Percentiles rank a stretch among this genome's conserved stretches.
Evolutionary conservation across 2,113 vertebrate species (phyloP).

Genomic region (Nibea albiflora): DNA sequence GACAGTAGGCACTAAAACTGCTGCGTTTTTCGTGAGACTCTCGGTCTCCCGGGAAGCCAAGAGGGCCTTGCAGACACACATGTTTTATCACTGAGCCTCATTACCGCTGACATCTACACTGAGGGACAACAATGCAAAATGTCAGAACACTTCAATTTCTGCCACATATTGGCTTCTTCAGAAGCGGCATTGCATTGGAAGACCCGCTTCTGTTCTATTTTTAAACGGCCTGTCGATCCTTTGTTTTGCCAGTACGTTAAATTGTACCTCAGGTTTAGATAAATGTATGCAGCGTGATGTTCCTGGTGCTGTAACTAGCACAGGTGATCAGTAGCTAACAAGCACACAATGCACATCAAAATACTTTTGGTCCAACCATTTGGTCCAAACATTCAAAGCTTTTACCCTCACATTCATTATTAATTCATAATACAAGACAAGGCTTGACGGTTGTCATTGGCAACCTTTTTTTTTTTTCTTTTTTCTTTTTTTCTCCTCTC

Average conservation of each 20-base stretch:
- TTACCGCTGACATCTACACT: slow-evolving; percentile 68
- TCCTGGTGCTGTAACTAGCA: slow-evolving; percentile 11
- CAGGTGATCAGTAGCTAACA: slow-evolving; percentile 27
- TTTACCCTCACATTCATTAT: neutral
- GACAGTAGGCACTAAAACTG: slow-evolving; percentile 58
- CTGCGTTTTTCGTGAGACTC: slow-evolving; percentile 41
- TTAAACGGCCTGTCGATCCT: slow-evolving; percentile 23
- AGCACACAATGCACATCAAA: neutral
- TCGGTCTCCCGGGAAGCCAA: slow-evolving; percentile 55
- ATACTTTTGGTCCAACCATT: neutral
- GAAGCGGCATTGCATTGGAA: slow-evolving; percentile 8
- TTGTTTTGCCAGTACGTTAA: slow-evolving; percentile 28
- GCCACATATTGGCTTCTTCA: slow-evolving; percentile 53
- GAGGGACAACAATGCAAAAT: slow-evolving; percentile 70
- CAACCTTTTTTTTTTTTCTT: no score
- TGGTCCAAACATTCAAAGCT: neutral
- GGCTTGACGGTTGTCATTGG: no score
- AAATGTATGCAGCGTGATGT: slow-evolving; percentile 10
- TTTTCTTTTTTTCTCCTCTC: no score
- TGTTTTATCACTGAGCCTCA: slow-evolving; percentile 75
- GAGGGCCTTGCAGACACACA: slow-evolving; percentile 36
- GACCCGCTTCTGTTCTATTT: slow-evolving; percentile 60
- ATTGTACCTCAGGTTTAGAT: slow-evolving; percentile 12
- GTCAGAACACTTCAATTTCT: slow-evolving; percentile 66
- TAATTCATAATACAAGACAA: neutral